Conservation (phyloP, 64 coral and sea anemone genomes). For the Cladopsammia gracilis region DNA sequence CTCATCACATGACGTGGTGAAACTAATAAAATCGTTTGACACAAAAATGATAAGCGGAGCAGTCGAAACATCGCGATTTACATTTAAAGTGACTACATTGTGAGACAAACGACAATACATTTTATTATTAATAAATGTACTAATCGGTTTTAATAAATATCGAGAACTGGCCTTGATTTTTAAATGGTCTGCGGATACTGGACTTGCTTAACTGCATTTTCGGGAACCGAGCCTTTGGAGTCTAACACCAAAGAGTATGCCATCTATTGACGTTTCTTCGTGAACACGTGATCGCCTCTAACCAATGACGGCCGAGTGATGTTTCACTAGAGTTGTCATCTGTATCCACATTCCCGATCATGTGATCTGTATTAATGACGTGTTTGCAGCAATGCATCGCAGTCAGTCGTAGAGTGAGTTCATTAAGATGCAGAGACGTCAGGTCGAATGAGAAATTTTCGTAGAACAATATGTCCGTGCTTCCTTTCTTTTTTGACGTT, state of each 20-base stretch:
- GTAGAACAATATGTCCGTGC: constrained; percentile 68
- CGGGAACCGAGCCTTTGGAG: background rate
- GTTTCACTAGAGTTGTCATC: constrained; percentile 26
- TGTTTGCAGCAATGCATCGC: constrained; percentile 82
- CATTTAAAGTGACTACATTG: too few relatives aligned
- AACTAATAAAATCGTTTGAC: too few relatives aligned
- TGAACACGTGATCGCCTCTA: constrained; percentile 68
- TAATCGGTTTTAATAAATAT: too few relatives aligned
- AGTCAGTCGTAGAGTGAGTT: constrained; percentile 54
- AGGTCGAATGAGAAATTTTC: constrained; percentile 78
- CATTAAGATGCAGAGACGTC: background rate
- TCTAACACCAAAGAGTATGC: constrained; percentile 76
- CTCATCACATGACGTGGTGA: too few relatives aligned
- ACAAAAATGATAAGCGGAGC: too few relatives aligned
- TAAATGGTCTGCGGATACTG: too few relatives aligned
- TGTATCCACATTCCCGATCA: constrained; percentile 60
- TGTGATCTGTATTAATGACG: constrained; percentile 70
- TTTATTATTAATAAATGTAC: too few relatives aligned
- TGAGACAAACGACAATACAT: too few relatives aligned
- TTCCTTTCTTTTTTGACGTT: constrained; percentile 74
- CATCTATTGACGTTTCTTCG: constrained; percentile 63
- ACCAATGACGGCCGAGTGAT: constrained; percentile 70
- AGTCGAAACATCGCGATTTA: too few relatives aligned
- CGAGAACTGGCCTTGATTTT: too few relatives aligned
- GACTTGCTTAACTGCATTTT: too few relatives aligned